Conservation (phyloP, 2,888 invertebrate genomes). For the Drosophila mayaguana region DNA sequence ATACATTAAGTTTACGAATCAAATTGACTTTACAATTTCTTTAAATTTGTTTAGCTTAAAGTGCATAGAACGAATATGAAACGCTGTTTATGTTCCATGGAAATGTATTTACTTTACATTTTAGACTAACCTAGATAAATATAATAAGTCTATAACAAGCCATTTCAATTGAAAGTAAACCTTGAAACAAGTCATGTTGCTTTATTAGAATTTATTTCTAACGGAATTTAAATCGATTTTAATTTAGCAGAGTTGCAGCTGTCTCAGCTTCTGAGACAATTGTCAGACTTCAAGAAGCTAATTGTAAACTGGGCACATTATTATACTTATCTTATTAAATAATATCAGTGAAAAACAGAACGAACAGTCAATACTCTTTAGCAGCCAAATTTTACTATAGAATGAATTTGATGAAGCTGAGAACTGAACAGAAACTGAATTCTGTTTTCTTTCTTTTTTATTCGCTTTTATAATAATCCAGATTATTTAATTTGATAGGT, state of each 20-base stretch:
- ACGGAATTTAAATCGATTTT: slow-evolving; percentile 60
- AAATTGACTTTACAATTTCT: background rate
- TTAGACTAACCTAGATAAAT: background rate
- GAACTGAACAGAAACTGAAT: too few relatives aligned
- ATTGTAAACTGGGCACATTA: slow-evolving; percentile 22
- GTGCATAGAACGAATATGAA: too few relatives aligned
- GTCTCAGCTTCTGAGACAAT: slow-evolving; percentile 1
- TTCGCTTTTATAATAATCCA: too few relatives aligned
- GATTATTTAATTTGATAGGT: too few relatives aligned
- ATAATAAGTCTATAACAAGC: background rate
- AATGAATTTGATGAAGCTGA: background rate
- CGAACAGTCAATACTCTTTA: background rate
- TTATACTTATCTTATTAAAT: too few relatives aligned
- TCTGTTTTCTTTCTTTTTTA: too few relatives aligned
- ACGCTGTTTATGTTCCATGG: background rate
- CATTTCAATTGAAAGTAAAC: background rate
- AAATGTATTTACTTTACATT: background rate
- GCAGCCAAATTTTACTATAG: background rate
- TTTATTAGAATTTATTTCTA: slow-evolving; percentile 36
- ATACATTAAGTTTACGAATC: background rate
- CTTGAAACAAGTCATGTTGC: background rate
- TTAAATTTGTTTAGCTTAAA: background rate
- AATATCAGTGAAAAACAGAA: too few relatives aligned
- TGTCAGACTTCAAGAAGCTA: slow-evolving; percentile 17
- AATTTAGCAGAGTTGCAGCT: slow-evolving; percentile 35